These are phyloP conservation scores for Leguminivora glycinivorella DNA, from an alignment of 1,140 invertebrate genomes.

Conservation along the genomic window DNA sequence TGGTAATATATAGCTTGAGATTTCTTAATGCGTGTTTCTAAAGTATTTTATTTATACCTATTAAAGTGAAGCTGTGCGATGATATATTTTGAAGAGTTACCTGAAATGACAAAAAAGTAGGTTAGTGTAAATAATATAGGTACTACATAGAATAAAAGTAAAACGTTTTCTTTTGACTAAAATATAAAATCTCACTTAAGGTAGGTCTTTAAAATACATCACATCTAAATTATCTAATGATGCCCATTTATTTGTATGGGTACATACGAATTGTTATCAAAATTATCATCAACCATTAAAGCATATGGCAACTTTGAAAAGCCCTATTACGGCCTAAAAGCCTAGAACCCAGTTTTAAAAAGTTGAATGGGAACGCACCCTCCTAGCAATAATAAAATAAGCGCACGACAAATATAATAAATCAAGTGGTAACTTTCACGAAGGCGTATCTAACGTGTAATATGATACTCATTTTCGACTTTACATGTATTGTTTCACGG, in stretches of 20 bases:
- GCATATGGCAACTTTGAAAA: not conserved
- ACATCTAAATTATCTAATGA: no score
- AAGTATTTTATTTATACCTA: constrained; percentile 26
- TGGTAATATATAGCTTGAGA: not conserved
- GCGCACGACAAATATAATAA: constrained; percentile 77
- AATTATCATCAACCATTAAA: not conserved
- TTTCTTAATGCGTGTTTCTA: not conserved
- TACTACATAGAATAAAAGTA: not conserved
- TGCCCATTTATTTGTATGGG: no score
- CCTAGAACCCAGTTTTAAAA: constrained; percentile 28
- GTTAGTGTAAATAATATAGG: not conserved
- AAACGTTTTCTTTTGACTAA: no score
- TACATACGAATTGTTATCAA: not conserved
- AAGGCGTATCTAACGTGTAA: not conserved
- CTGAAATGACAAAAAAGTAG: constrained; percentile 40
- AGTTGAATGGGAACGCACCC: constrained; percentile 45
- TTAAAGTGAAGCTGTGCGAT: constrained; percentile 22
- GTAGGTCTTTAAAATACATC: no score
- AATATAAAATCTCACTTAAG: no score
- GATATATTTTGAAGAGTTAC: constrained; percentile 33
- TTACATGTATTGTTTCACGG: not conserved
- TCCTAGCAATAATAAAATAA: constrained; percentile 73
- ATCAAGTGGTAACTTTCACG: constrained; percentile 40
- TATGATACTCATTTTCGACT: not conserved
- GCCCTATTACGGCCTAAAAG: not conserved